These are phyloP conservation scores for Lutjanus argentimaculatus DNA, from an alignment of 2,797 vertebrate species.

Conservation along the genomic window DNA sequence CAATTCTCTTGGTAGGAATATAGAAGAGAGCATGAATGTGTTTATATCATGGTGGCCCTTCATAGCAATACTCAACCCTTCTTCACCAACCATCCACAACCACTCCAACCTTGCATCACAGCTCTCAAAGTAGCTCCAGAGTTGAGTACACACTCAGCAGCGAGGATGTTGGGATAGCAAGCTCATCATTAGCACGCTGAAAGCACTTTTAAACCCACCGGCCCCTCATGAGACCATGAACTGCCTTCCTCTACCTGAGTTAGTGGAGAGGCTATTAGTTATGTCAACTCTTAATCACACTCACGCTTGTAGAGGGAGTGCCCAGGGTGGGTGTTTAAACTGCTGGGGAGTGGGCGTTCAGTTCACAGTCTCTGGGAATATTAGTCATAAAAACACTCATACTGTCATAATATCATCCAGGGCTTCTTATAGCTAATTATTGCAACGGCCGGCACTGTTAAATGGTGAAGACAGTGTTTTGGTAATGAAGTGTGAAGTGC, in stretches of 20 bases:
- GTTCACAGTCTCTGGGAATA: constrained; percentile 71
- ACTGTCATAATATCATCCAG: constrained; percentile 76
- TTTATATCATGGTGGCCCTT: constrained; percentile 13
- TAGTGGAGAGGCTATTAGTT: constrained; percentile 79
- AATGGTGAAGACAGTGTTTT: constrained; percentile 71
- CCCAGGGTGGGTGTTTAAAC: constrained; percentile 54
- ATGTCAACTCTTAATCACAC: constrained; percentile 81
- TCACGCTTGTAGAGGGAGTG: constrained; percentile 37
- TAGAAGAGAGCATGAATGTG: neutral
- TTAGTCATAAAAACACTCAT: constrained; percentile 79
- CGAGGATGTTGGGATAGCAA: constrained; percentile 49
- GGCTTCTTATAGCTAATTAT: constrained; percentile 81
- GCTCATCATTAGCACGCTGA: constrained; percentile 64
- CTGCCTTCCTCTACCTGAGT: constrained; percentile 65
- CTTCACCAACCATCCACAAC: constrained; percentile 30
- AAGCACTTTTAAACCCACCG: constrained; percentile 68
- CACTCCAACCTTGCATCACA: constrained; percentile 40
- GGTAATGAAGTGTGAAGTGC: constrained; percentile 79
- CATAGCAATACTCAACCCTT: constrained; percentile 35
- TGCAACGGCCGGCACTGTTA: constrained; percentile 66
- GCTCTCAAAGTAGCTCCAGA: constrained; percentile 42
- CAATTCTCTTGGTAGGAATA: neutral
- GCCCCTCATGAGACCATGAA: constrained; percentile 55
- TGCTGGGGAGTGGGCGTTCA: constrained; percentile 65
- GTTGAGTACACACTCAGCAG: constrained; percentile 55